These are phyloP conservation scores for Sternarchorhynchus goeldii DNA, from an alignment of 2,797 vertebrate species.

Conservation along the genomic window DNA sequence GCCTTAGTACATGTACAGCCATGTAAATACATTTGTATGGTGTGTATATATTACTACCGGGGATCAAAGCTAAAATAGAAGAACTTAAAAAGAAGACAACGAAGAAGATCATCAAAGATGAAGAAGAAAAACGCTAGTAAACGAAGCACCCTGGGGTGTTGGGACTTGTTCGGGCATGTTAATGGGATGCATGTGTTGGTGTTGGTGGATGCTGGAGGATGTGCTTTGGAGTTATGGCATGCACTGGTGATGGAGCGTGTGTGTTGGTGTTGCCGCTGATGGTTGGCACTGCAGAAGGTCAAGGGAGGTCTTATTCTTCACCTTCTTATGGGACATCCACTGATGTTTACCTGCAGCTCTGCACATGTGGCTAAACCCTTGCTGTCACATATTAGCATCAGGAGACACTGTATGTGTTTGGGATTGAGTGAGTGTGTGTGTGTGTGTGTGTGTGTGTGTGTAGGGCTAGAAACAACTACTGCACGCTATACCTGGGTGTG, in stretches of 20 bases:
- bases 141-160: slow-evolving; percentile 72
- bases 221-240: too few species aligned
- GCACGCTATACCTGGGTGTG: too few species aligned
- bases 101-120: slow-evolving; percentile 20
- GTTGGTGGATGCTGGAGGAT: too few species aligned
- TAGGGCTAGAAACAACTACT: slow-evolving; percentile 28
- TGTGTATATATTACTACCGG: slow-evolving; percentile 77
- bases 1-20: slow-evolving; percentile 79
- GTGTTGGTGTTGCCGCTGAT: neutral
- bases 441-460: too few species aligned
- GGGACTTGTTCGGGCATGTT: slow-evolving; percentile 56
- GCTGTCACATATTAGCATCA: neutral
- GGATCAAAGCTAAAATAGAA: slow-evolving; percentile 55
- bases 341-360: neutral
- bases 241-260: too few species aligned
- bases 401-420: slow-evolving; percentile 16
- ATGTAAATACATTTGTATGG: slow-evolving; percentile 84
- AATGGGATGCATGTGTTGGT: too few species aligned
- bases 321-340: neutral
- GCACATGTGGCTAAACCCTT: neutral
- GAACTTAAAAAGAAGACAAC: neutral
- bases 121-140: slow-evolving; percentile 17
- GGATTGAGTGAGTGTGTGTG: neutral
- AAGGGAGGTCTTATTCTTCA: neutral
- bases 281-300: neutral